Evolutionary conservation across 2,113 vertebrate species (phyloP), one percentile per base, ranked within the genome.

Genomic region (Australoheros scitulus): DNA sequence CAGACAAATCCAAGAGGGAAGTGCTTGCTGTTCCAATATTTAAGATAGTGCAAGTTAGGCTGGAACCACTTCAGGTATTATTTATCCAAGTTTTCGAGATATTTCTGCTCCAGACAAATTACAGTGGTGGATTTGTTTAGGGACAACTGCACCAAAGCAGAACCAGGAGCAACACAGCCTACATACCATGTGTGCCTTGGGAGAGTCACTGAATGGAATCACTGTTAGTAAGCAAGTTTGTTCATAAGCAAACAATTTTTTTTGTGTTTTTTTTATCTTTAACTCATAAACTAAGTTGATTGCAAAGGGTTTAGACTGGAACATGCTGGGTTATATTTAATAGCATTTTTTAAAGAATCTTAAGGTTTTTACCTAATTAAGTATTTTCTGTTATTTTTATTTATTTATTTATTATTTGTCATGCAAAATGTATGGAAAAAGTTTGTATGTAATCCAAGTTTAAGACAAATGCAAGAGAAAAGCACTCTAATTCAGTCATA

Each of bases 61-160:
- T 32, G 26, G 65, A 13, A 50, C 50, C 3, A 32, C 26, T 72
- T 72, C 26, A 34, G 20, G 18, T 50, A 34, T 34, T 26, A 72
- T n/a, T 72, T 52, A 20, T n/a, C 47, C 11, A 72, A 20, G 26
- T 55, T 72, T 72, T 43, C 52, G 43, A 72, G 26, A 72, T 26
- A 34, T 72, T 55, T 72, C 68, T 55, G 68, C 47, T 55, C 0
- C 0, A 72, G 68, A 72, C 26, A 72, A 34, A 55, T n/a, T 0
- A n/a, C 47, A 72, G 43, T 70, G 29, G 43, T 70, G 43, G 24
- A 55, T 72, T 55, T 72, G 47, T 72, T 50, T 50, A 29, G 43
- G 43, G 24, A 72, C 43, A 72, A 8, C 43, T 72, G 47, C 26
- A 55, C 47, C 26, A 72, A 72, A 29, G 24, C 24, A 72, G 43